Evolutionary conservation across 2,113 vertebrate species (phyloP).

Genomic region (Strix uralensis): DNA sequence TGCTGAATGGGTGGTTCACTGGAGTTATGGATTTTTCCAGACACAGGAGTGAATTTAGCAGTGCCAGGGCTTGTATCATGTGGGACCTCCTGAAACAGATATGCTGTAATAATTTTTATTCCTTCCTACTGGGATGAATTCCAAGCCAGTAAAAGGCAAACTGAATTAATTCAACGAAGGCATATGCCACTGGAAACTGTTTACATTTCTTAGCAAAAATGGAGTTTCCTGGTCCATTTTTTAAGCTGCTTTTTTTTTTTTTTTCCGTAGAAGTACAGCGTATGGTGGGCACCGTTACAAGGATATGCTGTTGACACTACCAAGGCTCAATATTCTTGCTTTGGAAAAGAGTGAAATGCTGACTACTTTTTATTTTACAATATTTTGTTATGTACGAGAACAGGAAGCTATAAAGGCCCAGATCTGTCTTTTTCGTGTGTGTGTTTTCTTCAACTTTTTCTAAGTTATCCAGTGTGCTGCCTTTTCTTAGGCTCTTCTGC

Average conservation of each 20-base stretch:
- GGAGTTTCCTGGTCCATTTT: conserved; percentile 59
- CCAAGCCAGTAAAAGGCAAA: conserved; percentile 84
- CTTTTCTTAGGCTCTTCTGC: not conserved
- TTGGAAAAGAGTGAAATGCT: not conserved
- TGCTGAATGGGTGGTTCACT: not conserved
- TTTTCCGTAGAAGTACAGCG: not conserved
- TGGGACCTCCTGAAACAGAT: conserved; percentile 59
- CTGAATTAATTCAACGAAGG: conserved; percentile 81
- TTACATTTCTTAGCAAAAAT: conserved; percentile 68
- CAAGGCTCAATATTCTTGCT: not conserved
- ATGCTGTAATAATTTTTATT: conserved; percentile 74
- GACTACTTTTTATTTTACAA: not conserved
- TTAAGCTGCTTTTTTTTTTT: not conserved
- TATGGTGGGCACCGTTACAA: conserved; percentile 22
- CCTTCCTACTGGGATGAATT: conserved; percentile 78
- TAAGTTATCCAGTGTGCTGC: not conserved
- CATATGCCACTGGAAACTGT: conserved; percentile 83
- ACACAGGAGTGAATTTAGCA: not conserved
- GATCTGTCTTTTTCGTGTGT: not conserved
- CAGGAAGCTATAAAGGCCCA: not conserved
- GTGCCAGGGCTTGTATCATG: conserved; percentile 18
- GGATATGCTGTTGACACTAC: not conserved
- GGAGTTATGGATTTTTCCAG: not conserved
- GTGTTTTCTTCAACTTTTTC: not conserved
- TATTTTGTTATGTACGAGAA: not conserved